Percentiles rank a stretch among this genome's conserved stretches.
Conservation (phyloP, 1,140 invertebrate genomes). For the Danaus plexippus region DNA sequence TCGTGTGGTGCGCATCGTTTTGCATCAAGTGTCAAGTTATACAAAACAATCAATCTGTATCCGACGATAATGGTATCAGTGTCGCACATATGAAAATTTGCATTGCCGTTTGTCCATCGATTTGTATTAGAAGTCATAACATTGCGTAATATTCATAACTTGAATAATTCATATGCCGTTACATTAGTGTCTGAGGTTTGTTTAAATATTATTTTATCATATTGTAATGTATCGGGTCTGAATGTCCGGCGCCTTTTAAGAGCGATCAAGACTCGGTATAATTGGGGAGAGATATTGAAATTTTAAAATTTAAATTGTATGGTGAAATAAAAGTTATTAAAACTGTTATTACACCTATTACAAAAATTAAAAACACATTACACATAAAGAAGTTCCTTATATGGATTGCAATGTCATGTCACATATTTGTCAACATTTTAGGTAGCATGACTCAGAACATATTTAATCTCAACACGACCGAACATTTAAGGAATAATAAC, state of each 20-base stretch:
- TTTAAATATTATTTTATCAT: no score
- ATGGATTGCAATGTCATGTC: conserved; percentile 12
- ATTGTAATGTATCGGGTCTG: no score
- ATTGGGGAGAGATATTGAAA: no score
- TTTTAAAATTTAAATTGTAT: no score
- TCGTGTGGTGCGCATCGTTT: not conserved
- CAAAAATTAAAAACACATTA: conserved; percentile 8
- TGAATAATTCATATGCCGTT: no score
- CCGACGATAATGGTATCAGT: conserved; percentile 14
- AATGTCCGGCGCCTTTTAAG: no score
- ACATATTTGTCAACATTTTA: conserved; percentile 12
- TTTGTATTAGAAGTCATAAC: conserved; percentile 15
- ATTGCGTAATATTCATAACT: conserved; percentile 10
- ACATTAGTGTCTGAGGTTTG: no score
- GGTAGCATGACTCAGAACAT: conserved; percentile 9
- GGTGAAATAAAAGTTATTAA: no score
- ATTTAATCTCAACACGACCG: no score
- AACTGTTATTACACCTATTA: no score
- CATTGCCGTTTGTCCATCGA: conserved; percentile 13
- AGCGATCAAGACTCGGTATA: no score
- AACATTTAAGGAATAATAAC: no score
- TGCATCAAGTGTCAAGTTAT: conserved; percentile 7
- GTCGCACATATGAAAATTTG: conserved; percentile 9
- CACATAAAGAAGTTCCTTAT: conserved; percentile 7
- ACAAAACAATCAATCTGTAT: conserved; percentile 8